Evolutionary conservation across 2,113 vertebrate genomes (phyloP), one percentile per base, ranked within the genome.

Genomic region (Lichenostomus cassidix): DNA sequence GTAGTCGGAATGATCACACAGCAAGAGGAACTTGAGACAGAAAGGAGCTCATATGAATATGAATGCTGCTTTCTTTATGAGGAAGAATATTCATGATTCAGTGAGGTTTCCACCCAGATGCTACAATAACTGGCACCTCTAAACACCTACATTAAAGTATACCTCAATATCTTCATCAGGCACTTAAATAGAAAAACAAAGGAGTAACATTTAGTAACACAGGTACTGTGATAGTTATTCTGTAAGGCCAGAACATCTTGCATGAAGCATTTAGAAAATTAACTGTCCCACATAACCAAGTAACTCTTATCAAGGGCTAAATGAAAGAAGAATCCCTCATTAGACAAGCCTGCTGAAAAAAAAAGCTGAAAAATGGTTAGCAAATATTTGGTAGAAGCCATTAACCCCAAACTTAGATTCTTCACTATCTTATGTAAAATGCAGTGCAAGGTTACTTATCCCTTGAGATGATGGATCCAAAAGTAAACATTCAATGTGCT

Each of bases 301-400:
- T 33, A 25, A 92, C 35, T 92, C 11, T 23, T 11, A 37, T 64
- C 70, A 94, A 88, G 39, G 59, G 80, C 35, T 83, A 86, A 88
- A 80, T n/a, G 12, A 95, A 89, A 8, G 20, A 2, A 39, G 25
- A 71, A 37, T 59, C 53, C 37, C 69, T 55, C 49, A 35, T 49
- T 49, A 73, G 20, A 92, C 50, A 83, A 78, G 20, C 15, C 62
- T 14, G 16, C 55, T 62, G 5, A 59, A 60, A 47, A 41, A 27
- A n/a, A 39, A 59, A 16, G 44, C 58, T 69, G 50, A 85, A 75
- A 87, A 70, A 77, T 31, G 11, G 12, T 90, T 83, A 95, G 50
- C 25, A 92, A 92, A 41, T 94, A 95, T 97, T 97, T 95, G 94
- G 95, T 96, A 94, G 47, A 96, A 95, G 93, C 94, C 87, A 83